Conservation (phyloP, 1,140 invertebrate species). For the Drosophila jambulina region DNA sequence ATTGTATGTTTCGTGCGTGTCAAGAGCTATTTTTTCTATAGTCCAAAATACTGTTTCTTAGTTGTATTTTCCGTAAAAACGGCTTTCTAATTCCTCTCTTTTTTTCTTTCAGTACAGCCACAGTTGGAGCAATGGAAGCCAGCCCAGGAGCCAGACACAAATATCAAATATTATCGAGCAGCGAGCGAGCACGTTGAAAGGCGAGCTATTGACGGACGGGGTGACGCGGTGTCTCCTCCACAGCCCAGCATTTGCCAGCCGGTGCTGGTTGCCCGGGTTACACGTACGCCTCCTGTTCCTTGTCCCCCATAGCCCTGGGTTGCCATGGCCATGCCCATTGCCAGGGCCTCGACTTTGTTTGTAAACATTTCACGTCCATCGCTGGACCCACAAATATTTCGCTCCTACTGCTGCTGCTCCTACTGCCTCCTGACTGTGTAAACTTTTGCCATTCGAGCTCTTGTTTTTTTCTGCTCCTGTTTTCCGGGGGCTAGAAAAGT, state of each 20-base stretch:
- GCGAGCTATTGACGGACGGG: constrained; percentile 69
- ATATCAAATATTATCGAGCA: constrained; percentile 80
- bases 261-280: constrained; percentile 30
- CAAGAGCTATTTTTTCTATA: background rate
- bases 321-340: constrained; percentile 31
- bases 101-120: constrained; percentile 21
- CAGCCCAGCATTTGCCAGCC: constrained; percentile 58
- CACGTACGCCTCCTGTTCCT: constrained; percentile 41
- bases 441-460: constrained; percentile 75
- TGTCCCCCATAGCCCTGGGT: constrained; percentile 37
- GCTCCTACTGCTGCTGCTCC: constrained; percentile 19
- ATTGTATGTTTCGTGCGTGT: rapidly evolving
- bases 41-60: background rate
- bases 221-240: constrained; percentile 28
- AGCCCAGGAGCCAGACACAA: constrained; percentile 38
- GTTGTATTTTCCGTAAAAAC: background rate
- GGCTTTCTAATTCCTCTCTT: no score
- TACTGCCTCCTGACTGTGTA: constrained; percentile 48
- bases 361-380: constrained; percentile 82
- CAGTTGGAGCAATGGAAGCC: constrained; percentile 24
- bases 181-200: constrained; percentile 41
- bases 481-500: constrained; percentile 49
- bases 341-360: constrained; percentile 69
- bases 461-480: constrained; percentile 44
- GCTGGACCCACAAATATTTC: constrained; percentile 57